Evolutionary conservation across 2,797 vertebrate species (phyloP).

Genomic region (Pseudochirops cupreus): DNA sequence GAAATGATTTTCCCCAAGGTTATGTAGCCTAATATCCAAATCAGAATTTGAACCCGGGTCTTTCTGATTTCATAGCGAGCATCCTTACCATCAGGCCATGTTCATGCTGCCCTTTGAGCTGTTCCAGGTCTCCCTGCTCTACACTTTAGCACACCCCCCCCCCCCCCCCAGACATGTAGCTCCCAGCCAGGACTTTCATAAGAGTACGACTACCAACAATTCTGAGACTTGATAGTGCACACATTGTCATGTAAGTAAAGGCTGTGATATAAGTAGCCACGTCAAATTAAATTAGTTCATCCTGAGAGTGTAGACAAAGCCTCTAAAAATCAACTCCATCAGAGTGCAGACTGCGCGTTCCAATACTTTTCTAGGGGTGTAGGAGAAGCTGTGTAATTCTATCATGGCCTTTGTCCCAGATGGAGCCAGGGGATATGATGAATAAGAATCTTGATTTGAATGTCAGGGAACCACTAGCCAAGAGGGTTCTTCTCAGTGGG

Average conservation of each 20-base stretch:
- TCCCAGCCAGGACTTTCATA: background rate
- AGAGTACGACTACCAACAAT: background rate
- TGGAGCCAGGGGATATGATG: background rate
- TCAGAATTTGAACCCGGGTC: background rate
- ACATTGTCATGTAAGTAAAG: background rate
- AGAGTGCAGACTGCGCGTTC: background rate
- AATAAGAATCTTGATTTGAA: background rate
- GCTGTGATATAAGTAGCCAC: background rate
- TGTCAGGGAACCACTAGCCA: background rate
- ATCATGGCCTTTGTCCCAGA: background rate
- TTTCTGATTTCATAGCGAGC: background rate
- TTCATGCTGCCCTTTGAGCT: background rate
- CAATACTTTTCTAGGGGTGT: background rate
- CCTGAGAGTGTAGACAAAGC: background rate
- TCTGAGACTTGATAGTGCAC: background rate
- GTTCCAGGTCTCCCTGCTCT: background rate
- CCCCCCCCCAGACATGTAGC: background rate
- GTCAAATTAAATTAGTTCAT: background rate
- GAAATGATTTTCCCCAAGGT: background rate
- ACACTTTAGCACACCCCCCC: background rate
- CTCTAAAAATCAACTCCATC: background rate
- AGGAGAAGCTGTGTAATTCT: background rate
- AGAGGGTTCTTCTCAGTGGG: background rate
- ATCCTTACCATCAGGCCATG: background rate
- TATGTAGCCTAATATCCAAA: background rate